Base-by-base conservation (phyloP, 2,888 invertebrate species). In the Cheilosia impressa region DNA sequence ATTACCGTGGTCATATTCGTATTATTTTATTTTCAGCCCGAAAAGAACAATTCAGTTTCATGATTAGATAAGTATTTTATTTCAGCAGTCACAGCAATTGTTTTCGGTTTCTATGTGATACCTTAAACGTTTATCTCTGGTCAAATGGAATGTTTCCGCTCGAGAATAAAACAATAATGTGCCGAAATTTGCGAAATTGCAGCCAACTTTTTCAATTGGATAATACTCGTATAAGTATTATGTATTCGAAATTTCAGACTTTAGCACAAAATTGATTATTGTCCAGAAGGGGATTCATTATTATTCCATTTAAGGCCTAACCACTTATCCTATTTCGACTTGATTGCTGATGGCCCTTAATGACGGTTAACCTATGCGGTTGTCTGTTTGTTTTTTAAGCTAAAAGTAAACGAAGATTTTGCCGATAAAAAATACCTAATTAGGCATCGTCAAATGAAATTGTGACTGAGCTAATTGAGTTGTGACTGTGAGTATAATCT, bases 1-100 rank as follows among this genome's bases (percentile, higher is more conserved):
- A 10, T 47, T 52, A 41, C 38, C 50, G 38, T 31, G 38, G 27
- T 19, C 17, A 47, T 24, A 38, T 38, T 38, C 1, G 4, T n/a
- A 60, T 6, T 17, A 17, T 60, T 60, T 55, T 43, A 17, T 60
- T 27, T 52, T 27, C 43, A 34, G 22, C 10, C 17, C 45, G 55
- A 50, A 71, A 31, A 55, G n/a, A 72, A 34, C 63, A 73, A 73
- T 63, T 63, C 34, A 45, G 34, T 63, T 53, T 45, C 38, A 65
- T 47, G 75, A 75, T 75, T 66, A 75, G 75, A 75, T 75, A 66
- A 75, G 50, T 58, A 58, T 66, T 66, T 50, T 41, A 58, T 52
- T 41, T 4, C 38, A 50, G 19, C 13, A 7, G 27, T 31, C 38
- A 22, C 0, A 22, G 34, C 34, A 9, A 19, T 17, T 31, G 47